phyloP scores from a whole-genome alignment of 2,113 vertebrate genomes.

The Chelonoidis abingdonii region DNA sequence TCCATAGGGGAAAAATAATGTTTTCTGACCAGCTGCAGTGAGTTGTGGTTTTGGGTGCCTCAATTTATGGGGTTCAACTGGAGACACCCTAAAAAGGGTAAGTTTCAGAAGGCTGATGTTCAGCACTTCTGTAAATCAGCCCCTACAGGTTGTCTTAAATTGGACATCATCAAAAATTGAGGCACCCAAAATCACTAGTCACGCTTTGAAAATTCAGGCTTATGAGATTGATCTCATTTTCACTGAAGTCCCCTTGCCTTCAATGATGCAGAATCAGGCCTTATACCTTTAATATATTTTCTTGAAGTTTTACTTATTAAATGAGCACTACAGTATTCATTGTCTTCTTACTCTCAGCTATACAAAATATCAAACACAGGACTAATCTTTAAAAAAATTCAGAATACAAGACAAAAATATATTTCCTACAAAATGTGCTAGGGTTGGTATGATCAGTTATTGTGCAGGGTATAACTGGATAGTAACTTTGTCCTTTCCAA shows the following conservation, averaged over 20 bases:
- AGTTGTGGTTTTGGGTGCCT: neutral
- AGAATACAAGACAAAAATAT: slow-evolving; percentile 2
- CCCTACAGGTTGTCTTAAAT: neutral
- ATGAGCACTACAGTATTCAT: neutral
- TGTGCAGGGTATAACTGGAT: neutral
- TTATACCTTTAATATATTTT: neutral
- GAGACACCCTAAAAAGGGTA: neutral
- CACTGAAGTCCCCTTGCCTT: neutral
- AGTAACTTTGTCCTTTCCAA: slow-evolving; percentile 32
- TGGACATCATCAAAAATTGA: neutral
- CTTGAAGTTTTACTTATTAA: neutral
- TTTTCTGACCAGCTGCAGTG: neutral
- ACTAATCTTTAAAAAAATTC: neutral
- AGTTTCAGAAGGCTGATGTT: neutral
- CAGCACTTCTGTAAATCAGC: neutral
- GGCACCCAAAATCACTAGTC: rapidly evolving
- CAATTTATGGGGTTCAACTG: neutral
- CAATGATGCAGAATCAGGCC: neutral
- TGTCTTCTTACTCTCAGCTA: neutral
- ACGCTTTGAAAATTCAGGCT: neutral
- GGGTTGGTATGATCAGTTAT: neutral
- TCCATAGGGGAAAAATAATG: neutral
- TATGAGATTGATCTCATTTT: neutral
- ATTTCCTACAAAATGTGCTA: neutral
- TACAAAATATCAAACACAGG: neutral